These are phyloP conservation scores for Megaceryle torquata DNA, from an alignment of 2,113 vertebrate genomes.

Conservation along the genomic window DNA sequence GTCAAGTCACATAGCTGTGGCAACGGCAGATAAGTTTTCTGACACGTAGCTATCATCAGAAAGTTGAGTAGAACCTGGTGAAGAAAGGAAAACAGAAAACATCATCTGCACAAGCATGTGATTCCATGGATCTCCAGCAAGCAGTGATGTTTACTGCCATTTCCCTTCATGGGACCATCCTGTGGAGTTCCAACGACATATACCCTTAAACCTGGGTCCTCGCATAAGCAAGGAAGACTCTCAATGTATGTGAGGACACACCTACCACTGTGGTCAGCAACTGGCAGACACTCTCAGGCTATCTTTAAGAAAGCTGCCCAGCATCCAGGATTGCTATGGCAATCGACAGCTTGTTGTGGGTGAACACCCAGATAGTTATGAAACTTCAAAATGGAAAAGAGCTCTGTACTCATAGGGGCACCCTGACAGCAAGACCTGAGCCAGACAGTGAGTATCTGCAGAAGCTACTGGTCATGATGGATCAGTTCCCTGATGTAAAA, in stretches of 20 bases:
- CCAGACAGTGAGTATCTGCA: background rate
- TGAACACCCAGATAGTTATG: background rate
- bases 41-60: background rate
- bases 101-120: background rate
- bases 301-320: background rate
- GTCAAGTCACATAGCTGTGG: background rate
- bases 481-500: background rate
- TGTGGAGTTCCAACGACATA: background rate
- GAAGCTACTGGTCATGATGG: background rate
- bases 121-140: background rate
- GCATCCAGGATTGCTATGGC: background rate
- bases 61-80: background rate
- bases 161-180: background rate
- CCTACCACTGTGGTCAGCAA: background rate
- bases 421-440: background rate
- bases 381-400: background rate
- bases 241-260: background rate
- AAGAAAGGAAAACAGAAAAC: background rate
- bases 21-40: background rate
- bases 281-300: background rate
- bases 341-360: background rate
- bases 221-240: fast-evolving
- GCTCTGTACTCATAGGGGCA: background rate
- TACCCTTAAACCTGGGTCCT: background rate
- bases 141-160: background rate